These are phyloP conservation scores for rat (Rattus norvegicus) DNA, from an alignment of 2,113 vertebrate species.

Conservation along the genomic window DNA sequence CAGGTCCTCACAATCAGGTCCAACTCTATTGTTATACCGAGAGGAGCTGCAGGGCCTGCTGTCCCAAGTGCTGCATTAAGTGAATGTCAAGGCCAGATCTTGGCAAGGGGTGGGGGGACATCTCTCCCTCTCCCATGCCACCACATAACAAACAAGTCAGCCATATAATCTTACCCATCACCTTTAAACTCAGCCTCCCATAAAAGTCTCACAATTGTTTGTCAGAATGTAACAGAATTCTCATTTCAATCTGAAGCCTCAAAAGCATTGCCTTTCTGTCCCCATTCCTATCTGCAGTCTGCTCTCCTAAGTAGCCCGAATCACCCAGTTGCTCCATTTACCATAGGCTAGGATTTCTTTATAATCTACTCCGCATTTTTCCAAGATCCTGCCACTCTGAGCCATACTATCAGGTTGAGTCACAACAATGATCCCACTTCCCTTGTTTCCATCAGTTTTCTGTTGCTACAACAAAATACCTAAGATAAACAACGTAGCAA, in stretches of 20 bases:
- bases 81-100: too few species aligned
- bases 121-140: too few species aligned
- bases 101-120: too few species aligned
- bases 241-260: not conserved
- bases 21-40: too few species aligned
- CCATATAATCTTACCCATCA: not conserved
- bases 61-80: too few species aligned
- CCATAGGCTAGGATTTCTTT: not conserved
- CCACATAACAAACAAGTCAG: not conserved
- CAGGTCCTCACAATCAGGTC: too few species aligned
- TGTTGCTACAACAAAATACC: not conserved
- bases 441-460: not conserved
- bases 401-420: not conserved
- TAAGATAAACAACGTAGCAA: not conserved
- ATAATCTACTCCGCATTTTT: not conserved
- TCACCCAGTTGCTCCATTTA: not conserved
- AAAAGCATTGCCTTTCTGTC: not conserved
- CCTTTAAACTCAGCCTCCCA: not conserved
- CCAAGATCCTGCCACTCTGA: not conserved
- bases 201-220: not conserved
- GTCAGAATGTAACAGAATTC: not conserved
- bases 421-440: not conserved
- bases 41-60: too few species aligned
- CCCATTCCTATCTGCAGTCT: not conserved
- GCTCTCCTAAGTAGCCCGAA: not conserved